Evolutionary conservation across 2,888 invertebrate species (phyloP).

Genomic region (Eudasyphora cyanicolor): DNA sequence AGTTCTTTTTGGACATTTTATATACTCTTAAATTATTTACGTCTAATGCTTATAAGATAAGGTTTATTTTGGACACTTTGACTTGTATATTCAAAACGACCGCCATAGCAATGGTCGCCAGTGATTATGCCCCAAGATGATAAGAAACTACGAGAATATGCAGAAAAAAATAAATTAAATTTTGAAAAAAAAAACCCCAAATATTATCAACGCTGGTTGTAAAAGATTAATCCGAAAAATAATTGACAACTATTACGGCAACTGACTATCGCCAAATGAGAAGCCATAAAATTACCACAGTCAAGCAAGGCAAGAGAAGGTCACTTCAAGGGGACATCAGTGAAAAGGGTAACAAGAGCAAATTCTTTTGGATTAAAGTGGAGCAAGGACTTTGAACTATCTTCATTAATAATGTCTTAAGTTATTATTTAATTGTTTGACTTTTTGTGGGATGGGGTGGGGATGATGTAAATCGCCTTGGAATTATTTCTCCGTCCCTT

Average conservation of each 20-base stretch:
- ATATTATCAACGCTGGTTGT: not conserved
- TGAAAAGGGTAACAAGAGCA: not conserved
- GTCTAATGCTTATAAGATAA: not conserved
- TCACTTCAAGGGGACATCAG: constrained; percentile 15
- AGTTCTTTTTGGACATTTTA: not conserved
- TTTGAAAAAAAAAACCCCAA: constrained; percentile 4
- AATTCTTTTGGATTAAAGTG: not conserved
- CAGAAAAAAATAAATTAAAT: not conserved
- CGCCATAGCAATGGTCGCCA: not conserved
- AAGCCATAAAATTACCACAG: not conserved
- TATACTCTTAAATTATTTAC: not conserved
- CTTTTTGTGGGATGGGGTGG: constrained; percentile 35
- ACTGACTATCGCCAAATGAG: not conserved
- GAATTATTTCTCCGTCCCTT: constrained; percentile 32
- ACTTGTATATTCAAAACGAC: not conserved
- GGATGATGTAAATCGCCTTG: constrained; percentile 57
- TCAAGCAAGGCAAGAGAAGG: not conserved
- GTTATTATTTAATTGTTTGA: constrained; percentile 45
- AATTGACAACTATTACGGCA: constrained; percentile 13
- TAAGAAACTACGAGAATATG: not conserved
- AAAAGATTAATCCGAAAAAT: constrained; percentile 29
- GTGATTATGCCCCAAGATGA: not conserved
- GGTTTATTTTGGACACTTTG: not conserved
- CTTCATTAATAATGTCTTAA: not conserved
- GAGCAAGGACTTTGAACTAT: not conserved